Conservation (phyloP, 1,140 invertebrate genomes). For the Drosophila azteca region DNA sequence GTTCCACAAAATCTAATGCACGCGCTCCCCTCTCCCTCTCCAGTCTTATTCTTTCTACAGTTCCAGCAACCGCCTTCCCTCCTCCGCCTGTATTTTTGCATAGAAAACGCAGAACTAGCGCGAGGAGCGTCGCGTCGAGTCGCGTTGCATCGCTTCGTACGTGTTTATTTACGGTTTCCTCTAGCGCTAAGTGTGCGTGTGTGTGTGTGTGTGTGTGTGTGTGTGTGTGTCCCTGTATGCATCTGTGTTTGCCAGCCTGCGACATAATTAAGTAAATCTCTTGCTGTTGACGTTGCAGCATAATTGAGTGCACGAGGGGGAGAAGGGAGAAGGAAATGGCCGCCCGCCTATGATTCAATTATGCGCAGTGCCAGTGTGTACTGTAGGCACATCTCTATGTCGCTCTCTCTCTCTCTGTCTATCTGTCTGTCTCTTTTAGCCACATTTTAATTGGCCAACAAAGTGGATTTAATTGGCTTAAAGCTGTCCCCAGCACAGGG, state of each 20-base stretch:
- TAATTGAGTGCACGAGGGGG: constrained; percentile 62
- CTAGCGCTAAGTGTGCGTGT: constrained; percentile 16
- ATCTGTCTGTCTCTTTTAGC: constrained; percentile 3
- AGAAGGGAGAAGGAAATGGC: constrained; percentile 24
- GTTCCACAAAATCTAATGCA: neutral
- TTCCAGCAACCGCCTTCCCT: neutral
- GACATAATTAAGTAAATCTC: constrained; percentile 81
- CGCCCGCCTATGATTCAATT: constrained; percentile 66
- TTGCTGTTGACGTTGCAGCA: constrained; percentile 71
- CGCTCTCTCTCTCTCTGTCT: neutral
- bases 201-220: constrained; percentile 1
- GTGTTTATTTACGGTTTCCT: constrained; percentile 72
- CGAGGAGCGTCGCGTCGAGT: constrained; percentile 30
- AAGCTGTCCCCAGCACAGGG: constrained; percentile 28
- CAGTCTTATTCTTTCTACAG: neutral
- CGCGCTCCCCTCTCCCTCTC: too few species aligned
- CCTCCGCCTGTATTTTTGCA: constrained; percentile 40
- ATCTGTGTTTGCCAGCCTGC: constrained; percentile 42
- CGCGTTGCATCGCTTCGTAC: constrained; percentile 8
- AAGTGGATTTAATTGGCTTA: constrained; percentile 74
- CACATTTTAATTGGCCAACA: constrained; percentile 77
- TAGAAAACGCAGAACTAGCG: constrained; percentile 56
- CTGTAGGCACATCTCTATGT: neutral
- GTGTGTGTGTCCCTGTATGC: constrained; percentile 11
- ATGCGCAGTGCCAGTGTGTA: constrained; percentile 52